phyloP scores from a whole-genome alignment of 2,888 invertebrate genomes.

The Druceiella hillmani region DNA sequence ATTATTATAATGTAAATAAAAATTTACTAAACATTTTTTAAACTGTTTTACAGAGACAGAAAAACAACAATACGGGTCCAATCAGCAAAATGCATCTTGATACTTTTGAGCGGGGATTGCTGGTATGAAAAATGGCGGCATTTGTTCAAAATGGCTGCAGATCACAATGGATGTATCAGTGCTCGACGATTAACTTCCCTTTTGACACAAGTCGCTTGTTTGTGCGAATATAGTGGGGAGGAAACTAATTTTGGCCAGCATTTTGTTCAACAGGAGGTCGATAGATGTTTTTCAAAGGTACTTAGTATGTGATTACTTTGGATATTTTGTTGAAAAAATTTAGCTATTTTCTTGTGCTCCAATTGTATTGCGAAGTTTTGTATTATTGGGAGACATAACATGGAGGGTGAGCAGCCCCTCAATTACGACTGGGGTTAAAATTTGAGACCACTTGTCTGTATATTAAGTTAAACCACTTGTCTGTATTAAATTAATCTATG shows the following conservation, averaged over 20 bases:
- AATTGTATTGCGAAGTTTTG: too few relatives aligned
- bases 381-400: too few relatives aligned
- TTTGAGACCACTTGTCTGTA: too few relatives aligned
- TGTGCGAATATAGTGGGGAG: slow-evolving; percentile 57
- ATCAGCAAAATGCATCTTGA: slow-evolving; percentile 62
- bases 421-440: too few relatives aligned
- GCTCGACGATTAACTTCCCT: slow-evolving; percentile 56
- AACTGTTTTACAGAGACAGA: slow-evolving; percentile 50
- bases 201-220: slow-evolving; percentile 56
- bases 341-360: too few relatives aligned
- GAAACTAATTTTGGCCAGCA: slow-evolving; percentile 56
- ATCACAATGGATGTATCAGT: slow-evolving; percentile 70
- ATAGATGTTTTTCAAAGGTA: slow-evolving; percentile 69
- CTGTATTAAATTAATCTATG: too few relatives aligned
- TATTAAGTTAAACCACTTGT: too few relatives aligned
- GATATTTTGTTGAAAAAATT: too few relatives aligned
- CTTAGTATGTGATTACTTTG: not conserved
- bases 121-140: slow-evolving; percentile 60
- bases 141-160: slow-evolving; percentile 64
- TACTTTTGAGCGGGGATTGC: slow-evolving; percentile 59
- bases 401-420: too few relatives aligned
- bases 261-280: slow-evolving; percentile 59
- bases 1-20: too few relatives aligned
- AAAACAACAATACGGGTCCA: slow-evolving; percentile 59
- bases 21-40: too few relatives aligned